Base-by-base conservation (phyloP, 2,113 vertebrate genomes). In the Poeciliopsis retropinna region DNA sequence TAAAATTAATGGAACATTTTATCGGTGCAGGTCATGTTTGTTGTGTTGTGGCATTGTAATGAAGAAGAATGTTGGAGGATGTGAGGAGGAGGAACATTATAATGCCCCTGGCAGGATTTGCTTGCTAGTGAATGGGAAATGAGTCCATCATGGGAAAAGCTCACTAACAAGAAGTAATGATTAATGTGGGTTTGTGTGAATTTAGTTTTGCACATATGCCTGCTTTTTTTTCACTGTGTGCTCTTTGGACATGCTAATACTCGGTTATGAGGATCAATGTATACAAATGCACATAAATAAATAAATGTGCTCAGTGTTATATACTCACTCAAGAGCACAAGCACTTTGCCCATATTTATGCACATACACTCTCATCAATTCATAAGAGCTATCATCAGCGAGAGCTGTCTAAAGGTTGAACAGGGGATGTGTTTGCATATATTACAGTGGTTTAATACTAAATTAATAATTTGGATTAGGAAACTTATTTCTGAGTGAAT, bases 1-100 rank as follows among this genome's bases (percentile, higher is more conserved):
- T 84, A 54, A 82, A 88, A 89, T 86, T 82, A 91, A 91, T 89
- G 86, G 79, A 81, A 86, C 63, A 68, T 84, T 89, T 84, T 88
- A 87, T 88, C 83, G 75, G 89, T 87, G 81, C 78, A 72, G 88
- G 84, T 91, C 87, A 89, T 89, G 84, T 89, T 91, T 85, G 84
- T 82, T 82, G 72, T 74, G 75, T 90, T 88, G 72, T 30, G 14
- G 83, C 73, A 82, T 76, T 79, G 81, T 89, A 84, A 89, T 90
- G 83, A 90, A 90, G 81, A 93, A 76, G 75, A 87, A 87, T 88
- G 74, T 63, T 75, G 80, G 71, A 64, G 61, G 78, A 70, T 81
- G 72, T 75, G 75, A 78, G 73, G 81, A 78, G 78, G 74, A 70
- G 81, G 80, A 60, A 80, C 65, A 72, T 82, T 86, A 69, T 82